Evolutionary conservation across 2,888 invertebrate genomes (phyloP).

Genomic region (Xylocampa areola): DNA sequence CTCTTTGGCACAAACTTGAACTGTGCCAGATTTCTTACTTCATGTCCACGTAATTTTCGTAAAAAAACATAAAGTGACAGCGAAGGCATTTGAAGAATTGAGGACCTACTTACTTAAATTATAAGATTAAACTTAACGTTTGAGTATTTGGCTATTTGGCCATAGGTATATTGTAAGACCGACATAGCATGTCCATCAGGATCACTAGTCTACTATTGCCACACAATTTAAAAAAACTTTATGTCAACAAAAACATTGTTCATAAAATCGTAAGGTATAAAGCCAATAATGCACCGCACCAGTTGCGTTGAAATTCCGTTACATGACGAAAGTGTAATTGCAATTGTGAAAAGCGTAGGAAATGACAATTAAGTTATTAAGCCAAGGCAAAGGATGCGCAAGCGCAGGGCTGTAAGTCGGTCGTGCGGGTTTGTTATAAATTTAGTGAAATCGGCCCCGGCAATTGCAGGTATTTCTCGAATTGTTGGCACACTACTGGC

Average conservation of each 20-base stretch:
- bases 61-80: too few relatives aligned
- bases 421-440: not conserved
- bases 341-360: constrained; percentile 60
- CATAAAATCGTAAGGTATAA: constrained; percentile 11
- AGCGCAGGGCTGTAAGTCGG: constrained; percentile 48
- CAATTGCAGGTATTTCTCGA: constrained; percentile 1
- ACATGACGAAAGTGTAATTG: constrained; percentile 56
- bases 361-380: constrained; percentile 54
- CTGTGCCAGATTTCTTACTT: too few relatives aligned
- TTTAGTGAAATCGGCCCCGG: constrained; percentile 36
- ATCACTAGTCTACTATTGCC: too few relatives aligned
- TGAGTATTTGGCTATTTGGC: too few relatives aligned
- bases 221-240: too few relatives aligned
- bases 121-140: too few relatives aligned
- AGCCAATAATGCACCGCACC: constrained; percentile 19
- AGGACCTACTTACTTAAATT: too few relatives aligned
- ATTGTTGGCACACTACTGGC: constrained; percentile 5
- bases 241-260: constrained; percentile 1
- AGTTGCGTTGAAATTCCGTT: constrained; percentile 39
- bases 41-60: too few relatives aligned
- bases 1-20: too few relatives aligned
- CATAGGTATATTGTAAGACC: too few relatives aligned
- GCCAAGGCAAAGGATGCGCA: constrained; percentile 63
- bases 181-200: too few relatives aligned
- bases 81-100: too few relatives aligned